Evolutionary conservation across 2,113 vertebrate genomes (phyloP).

Genomic region (Mus pahari): DNA sequence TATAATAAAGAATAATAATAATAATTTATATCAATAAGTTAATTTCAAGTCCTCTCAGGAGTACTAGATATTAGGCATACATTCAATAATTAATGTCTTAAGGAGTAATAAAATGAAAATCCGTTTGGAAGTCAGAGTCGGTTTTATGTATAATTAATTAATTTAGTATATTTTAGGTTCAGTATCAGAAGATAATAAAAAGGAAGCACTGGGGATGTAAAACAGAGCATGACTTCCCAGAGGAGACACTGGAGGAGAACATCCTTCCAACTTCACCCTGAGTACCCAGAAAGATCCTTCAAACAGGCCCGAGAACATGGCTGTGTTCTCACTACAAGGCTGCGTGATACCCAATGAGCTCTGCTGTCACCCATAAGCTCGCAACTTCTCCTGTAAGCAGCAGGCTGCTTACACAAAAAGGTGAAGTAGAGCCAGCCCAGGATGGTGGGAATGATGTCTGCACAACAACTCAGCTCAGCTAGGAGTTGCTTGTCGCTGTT

Average conservation of each 20-base stretch:
- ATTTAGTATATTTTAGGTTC: constrained; percentile 7
- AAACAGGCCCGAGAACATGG: not conserved
- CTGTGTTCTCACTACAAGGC: not conserved
- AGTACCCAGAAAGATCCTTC: constrained; percentile 3
- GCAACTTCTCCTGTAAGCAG: not conserved
- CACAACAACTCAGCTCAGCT: not conserved
- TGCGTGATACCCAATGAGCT: not conserved
- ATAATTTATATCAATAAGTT: not conserved
- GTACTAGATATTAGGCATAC: not conserved
- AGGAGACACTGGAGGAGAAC: not conserved
- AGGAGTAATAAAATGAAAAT: not conserved
- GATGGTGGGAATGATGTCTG: not conserved
- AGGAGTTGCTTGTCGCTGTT: not conserved
- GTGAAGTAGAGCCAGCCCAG: not conserved
- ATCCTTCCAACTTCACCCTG: not conserved
- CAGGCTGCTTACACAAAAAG: not conserved
- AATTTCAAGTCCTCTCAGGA: constrained; percentile 14
- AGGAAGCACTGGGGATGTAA: not conserved
- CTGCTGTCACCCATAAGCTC: not conserved
- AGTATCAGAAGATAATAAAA: constrained; percentile 2
- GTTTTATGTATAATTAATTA: constrained; percentile 24
- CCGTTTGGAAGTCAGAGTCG: not conserved
- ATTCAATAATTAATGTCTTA: constrained; percentile 34
- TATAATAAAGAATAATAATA: not conserved
- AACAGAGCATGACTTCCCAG: not conserved